phyloP scores from a whole-genome alignment of 1,140 invertebrate species.

The Trinorchestia longiramus region DNA sequence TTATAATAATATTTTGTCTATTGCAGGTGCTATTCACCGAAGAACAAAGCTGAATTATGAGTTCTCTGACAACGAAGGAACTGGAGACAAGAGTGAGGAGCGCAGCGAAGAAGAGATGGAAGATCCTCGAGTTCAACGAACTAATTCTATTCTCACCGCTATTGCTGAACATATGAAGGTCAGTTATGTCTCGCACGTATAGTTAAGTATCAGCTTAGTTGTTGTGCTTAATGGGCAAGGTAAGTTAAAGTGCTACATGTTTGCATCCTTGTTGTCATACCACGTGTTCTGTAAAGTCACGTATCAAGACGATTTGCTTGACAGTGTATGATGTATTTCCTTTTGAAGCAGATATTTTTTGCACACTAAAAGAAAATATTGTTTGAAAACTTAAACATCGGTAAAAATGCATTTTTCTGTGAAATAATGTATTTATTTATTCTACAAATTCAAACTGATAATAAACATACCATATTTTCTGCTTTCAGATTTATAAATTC shows the following conservation, averaged over 20 bases:
- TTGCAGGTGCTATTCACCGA: conserved; percentile 24
- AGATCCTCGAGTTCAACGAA: neutral
- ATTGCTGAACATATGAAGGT: conserved; percentile 6
- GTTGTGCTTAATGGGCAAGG: neutral
- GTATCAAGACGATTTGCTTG: too few relatives aligned
- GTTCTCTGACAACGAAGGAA: neutral
- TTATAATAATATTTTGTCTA: neutral
- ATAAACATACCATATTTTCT: neutral
- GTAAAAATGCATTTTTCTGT: too few relatives aligned
- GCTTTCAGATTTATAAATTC: neutral
- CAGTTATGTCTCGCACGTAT: neutral
- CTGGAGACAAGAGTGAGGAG: neutral
- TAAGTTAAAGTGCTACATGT: too few relatives aligned
- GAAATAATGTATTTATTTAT: neutral
- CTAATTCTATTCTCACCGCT: neutral
- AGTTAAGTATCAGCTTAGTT: neutral
- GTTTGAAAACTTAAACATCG: too few relatives aligned
- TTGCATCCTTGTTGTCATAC: too few relatives aligned
- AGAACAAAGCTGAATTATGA: conserved; percentile 6
- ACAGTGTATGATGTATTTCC: too few relatives aligned
- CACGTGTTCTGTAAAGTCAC: too few relatives aligned
- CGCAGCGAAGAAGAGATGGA: neutral
- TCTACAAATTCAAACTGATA: neutral
- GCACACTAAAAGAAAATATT: too few relatives aligned
- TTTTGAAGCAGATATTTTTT: too few relatives aligned